Percentiles rank a stretch among this genome's conserved stretches.
phyloP scores from a whole-genome alignment of 2,888 invertebrate species.

The Nasonovia ribisnigri region DNA sequence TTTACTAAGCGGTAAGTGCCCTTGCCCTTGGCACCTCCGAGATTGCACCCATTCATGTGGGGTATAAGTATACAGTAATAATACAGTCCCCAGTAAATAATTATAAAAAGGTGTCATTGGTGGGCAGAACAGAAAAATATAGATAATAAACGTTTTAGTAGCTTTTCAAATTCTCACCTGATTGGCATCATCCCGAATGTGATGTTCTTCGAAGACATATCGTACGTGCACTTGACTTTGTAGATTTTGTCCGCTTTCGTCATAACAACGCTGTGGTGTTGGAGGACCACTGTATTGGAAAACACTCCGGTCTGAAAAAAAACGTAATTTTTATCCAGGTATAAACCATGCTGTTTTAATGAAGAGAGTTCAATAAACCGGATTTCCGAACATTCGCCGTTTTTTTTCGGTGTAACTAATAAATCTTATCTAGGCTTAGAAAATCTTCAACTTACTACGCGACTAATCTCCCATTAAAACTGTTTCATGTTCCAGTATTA shows the following conservation, averaged over 20 bases:
- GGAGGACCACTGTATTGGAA: constrained; percentile 93
- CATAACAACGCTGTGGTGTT: constrained; percentile 96
- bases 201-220: constrained; percentile 96
- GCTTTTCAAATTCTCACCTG: constrained; percentile 73
- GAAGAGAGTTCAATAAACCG: constrained; percentile 41
- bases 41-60: not conserved
- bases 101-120: not conserved
- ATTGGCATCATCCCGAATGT: constrained; percentile 98
- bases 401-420: constrained; percentile 9
- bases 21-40: not conserved
- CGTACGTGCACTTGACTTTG: constrained; percentile 96
- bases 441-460: not conserved
- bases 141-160: not conserved
- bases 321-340: not conserved
- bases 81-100: not conserved
- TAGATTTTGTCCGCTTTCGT: constrained; percentile 97
- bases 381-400: not conserved
- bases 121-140: not conserved
- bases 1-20: not conserved
- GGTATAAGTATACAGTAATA: not conserved
- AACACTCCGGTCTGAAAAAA: constrained; percentile 85
- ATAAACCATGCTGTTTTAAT: constrained; percentile 13
- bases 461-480: constrained; percentile 36
- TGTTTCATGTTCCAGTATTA: constrained; percentile 27
- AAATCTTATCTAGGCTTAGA: not conserved